Evolutionary conservation across 2,113 vertebrate species (phyloP), one percentile per base, ranked within the genome.

Genomic region (Melanerpes aurifrons): DNA sequence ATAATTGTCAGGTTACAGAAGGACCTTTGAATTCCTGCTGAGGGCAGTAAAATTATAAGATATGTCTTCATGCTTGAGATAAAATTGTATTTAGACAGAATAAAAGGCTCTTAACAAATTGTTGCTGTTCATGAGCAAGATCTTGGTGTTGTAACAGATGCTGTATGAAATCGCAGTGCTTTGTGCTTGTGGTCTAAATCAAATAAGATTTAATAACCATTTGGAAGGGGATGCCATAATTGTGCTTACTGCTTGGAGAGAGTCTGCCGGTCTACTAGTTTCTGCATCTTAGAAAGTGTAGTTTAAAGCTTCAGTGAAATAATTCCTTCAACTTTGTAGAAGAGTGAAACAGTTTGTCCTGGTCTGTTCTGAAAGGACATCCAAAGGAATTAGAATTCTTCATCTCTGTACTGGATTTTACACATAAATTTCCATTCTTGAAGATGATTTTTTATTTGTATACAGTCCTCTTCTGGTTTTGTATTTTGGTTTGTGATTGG

Each of bases 21-120:
- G 12, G 8, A 58, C 16, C 8, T 85, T 11, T 71, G 57, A 72
- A 61, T 78, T 91, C 62, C 24, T 54, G 7, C 7, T 40, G 66
- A 61, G 37, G 84, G 13, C 17, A 43, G 25, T 84, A 47, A 78
- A 63, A 64, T 63, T 3, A 56, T 14, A 21, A 45, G 56, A 48
- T 2, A 21, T 0, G 0, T 73, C 15, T 62, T 67, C 35, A 77
- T 0, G 0, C 1, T 2, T 37, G 54, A 81, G 35, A 70, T 68
- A 67, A 70, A 77, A 35, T 29, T 19, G 29, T 40, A 15, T 73
- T 81, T 70, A 74, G 35, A 10, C 15, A 3, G n/a, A 47, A 21
- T 61, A 54, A 69, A 58, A 89, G 29, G 11, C 25, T 78, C 19
- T n/a, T 57, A 82, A n/a, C n/a, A n/a, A 43, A 25, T 25, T 9